A percentile compares a stretch with the other conserved stretches of the same genome.
These are phyloP conservation scores for Melitaea cinxia DNA, from an alignment of 1,140 invertebrate species.

Conservation along the genomic window DNA sequence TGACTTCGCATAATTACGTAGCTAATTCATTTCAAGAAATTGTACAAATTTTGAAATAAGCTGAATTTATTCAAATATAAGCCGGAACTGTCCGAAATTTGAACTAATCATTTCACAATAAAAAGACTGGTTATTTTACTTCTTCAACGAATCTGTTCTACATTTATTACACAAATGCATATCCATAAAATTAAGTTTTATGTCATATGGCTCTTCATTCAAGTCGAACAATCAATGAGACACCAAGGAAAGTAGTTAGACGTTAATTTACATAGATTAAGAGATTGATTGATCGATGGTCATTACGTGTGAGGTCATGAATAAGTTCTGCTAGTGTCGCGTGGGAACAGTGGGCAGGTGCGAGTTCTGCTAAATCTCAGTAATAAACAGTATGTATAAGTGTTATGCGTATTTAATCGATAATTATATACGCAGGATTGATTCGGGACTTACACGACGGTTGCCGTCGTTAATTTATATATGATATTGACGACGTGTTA, in stretches of 20 bases:
- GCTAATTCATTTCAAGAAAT: neutral
- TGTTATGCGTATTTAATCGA: slow-evolving; percentile 21
- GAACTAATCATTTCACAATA: no score
- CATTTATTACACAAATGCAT: neutral
- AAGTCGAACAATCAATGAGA: slow-evolving; percentile 28
- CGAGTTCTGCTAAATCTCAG: slow-evolving; percentile 19
- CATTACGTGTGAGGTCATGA: slow-evolving; percentile 31
- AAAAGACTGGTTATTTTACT: no score
- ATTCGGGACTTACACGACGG: no score
- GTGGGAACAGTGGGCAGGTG: slow-evolving; percentile 58
- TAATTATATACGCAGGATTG: no score
- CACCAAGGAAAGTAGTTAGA: slow-evolving; percentile 14
- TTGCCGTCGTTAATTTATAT: no score
- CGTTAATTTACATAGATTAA: slow-evolving; percentile 36
- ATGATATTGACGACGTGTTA: no score
- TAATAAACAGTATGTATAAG: slow-evolving; percentile 15
- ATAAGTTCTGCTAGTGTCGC: slow-evolving; percentile 27
- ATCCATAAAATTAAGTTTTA: neutral
- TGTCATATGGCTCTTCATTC: slow-evolving; percentile 24
- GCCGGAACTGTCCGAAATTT: no score
- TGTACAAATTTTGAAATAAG: neutral
- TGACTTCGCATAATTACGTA: neutral
- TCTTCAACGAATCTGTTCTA: no score
- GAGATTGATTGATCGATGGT: slow-evolving; percentile 33
- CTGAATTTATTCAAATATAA: neutral